Evolutionary conservation across 2,113 vertebrate genomes (phyloP), one percentile per base, ranked within the genome.

Genomic region (Semicossyphus pulcher): DNA sequence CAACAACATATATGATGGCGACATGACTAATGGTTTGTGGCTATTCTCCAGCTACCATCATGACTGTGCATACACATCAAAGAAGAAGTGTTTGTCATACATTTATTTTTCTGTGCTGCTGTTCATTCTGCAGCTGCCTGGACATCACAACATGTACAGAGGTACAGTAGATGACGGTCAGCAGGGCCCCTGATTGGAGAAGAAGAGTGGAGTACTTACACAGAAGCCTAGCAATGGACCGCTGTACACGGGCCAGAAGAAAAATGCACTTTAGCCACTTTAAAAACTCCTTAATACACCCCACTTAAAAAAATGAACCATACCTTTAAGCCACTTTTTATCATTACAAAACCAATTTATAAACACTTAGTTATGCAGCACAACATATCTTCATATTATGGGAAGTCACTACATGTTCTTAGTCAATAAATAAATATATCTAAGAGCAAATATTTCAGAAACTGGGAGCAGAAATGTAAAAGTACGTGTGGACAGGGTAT

Each of bases 21-120:
- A 62, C 12, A 31, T 61, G 47, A 36, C 20, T 51, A 34, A 48
- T 80, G 72, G 47, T 41, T 72, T 76, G 52, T 56, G 36, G 61
- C 14, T 58, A 36, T 47, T 32, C 7, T 61, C 59, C 48, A 47
- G 61, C 26, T 34, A 32, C 57, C 5, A 39, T 60, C 47, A 34
- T 54, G 54, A 34, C 29, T 21, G 14, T 52, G 20, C 15, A 49
- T 34, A 28, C 42, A 47, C 54, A 71, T 80, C 44, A 72, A 37
- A 61, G 34, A n/a, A 7, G 25, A 58, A 65, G 25, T 42, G 28
- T 59, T 39, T 39, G 18, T 60, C 34, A 49, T 10, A 28, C 14
- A 39, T 67, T 23, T 10, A 60, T 44, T 37, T 51, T 23, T 59
- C 12, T 36, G 36, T 65, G 4, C 41, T 7, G 45, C 36, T 25